Percentiles rank a stretch among this genome's conserved stretches.
These are phyloP conservation scores for Phrynocephalus versicolor DNA, from an alignment of 2,113 vertebrate genomes.

Conservation along the genomic window DNA sequence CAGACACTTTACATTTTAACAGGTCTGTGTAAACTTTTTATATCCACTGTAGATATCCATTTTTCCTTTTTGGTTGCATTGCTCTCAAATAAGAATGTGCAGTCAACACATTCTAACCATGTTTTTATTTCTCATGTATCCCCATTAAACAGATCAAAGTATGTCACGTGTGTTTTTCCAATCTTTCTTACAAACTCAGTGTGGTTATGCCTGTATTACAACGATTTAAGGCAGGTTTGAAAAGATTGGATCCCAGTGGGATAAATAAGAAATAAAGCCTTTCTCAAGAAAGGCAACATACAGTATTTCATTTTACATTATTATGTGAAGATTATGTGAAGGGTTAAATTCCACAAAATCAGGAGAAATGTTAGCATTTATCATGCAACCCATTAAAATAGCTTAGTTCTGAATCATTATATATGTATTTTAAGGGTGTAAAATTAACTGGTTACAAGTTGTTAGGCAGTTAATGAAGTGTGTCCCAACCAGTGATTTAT, in stretches of 20 bases:
- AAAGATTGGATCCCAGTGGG: not conserved
- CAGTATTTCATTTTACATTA: constrained; percentile 12
- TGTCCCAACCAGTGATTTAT: constrained; percentile 71
- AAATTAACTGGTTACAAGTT: constrained; percentile 73
- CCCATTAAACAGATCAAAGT: not conserved
- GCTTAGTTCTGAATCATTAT: constrained; percentile 62
- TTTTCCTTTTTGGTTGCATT: too few species aligned
- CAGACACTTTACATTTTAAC: too few species aligned
- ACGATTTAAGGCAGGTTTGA: too few species aligned
- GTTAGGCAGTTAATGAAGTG: constrained; percentile 75
- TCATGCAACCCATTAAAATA: constrained; percentile 32
- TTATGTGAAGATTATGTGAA: constrained; percentile 41
- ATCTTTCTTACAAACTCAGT: not conserved
- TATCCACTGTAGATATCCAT: too few species aligned
- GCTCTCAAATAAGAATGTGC: too few species aligned
- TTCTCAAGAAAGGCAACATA: not conserved
- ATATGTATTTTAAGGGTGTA: constrained; percentile 67
- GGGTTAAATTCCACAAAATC: constrained; percentile 39
- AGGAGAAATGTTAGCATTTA: constrained; percentile 21
- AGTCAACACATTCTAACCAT: too few species aligned
- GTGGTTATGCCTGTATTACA: not conserved
- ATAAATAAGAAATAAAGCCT: not conserved
- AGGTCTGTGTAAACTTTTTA: too few species aligned
- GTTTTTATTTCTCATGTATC: too few species aligned
- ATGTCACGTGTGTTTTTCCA: not conserved